Percentiles rank a stretch among this genome's conserved stretches.
Evolutionary conservation across 2,113 vertebrate species (phyloP).

Genomic region (Zeus faber): DNA sequence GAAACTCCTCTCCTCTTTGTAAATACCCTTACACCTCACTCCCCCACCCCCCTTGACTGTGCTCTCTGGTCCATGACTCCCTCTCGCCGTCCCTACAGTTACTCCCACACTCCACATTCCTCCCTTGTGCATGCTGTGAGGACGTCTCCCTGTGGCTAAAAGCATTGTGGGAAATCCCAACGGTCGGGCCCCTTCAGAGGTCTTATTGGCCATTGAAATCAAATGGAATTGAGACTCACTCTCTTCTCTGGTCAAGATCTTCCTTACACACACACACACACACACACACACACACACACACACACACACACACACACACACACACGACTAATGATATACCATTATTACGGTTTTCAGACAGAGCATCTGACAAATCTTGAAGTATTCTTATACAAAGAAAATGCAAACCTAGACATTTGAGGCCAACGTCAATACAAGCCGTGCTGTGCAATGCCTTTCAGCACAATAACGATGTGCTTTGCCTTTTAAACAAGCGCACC

Average conservation of each 20-base stretch:
- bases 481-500: not conserved
- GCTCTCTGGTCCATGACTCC: constrained; percentile 64
- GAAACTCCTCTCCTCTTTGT: constrained; percentile 41
- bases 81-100: constrained; percentile 51
- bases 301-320: too few species aligned
- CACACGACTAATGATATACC: too few species aligned
- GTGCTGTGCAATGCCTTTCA: constrained; percentile 2
- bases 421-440: constrained; percentile 6
- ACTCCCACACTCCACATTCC: constrained; percentile 72
- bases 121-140: constrained; percentile 65
- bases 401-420: constrained; percentile 10
- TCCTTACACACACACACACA: constrained; percentile 3
- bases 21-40: constrained; percentile 44
- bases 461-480: not conserved
- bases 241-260: constrained; percentile 10
- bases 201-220: constrained; percentile 30
- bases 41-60: constrained; percentile 46
- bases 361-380: constrained; percentile 8
- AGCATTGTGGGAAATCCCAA: constrained; percentile 71
- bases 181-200: constrained; percentile 34
- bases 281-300: not conserved
- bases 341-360: constrained; percentile 1
- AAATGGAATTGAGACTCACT: constrained; percentile 22
- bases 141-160: constrained; percentile 68
- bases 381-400: not conserved